phyloP scores from a whole-genome alignment of 2,113 vertebrate genomes.

The Rissa tridactyla region DNA sequence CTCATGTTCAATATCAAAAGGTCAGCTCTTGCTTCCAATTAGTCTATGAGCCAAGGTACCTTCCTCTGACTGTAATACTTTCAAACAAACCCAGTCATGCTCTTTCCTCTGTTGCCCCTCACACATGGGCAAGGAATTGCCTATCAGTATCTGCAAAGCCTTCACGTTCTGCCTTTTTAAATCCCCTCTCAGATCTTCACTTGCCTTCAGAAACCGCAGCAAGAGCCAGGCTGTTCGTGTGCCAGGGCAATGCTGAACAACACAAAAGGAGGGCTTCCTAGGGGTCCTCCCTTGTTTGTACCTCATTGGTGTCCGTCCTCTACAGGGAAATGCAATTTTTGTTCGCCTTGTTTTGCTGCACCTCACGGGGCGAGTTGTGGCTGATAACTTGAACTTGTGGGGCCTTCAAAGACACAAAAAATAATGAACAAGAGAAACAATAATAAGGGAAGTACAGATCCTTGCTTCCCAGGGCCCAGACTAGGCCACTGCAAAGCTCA shows the following conservation, averaged over 20 bases:
- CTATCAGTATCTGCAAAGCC: slow-evolving; percentile 22
- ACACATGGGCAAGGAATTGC: not conserved
- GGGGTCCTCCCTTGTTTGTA: not conserved
- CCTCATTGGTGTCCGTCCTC: not conserved
- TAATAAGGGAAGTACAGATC: not conserved
- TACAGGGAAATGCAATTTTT: not conserved
- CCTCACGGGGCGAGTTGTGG: not conserved
- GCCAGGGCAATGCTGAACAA: not conserved
- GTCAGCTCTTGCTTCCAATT: slow-evolving; percentile 54
- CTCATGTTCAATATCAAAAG: slow-evolving; percentile 54
- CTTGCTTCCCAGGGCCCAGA: not conserved
- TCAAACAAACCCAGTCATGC: slow-evolving; percentile 31
- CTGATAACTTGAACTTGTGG: not conserved
- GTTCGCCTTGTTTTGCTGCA: not conserved
- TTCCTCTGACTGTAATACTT: slow-evolving; percentile 19
- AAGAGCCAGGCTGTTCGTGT: not conserved
- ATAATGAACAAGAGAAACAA: not conserved
- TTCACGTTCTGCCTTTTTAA: not conserved
- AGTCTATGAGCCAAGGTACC: slow-evolving; percentile 20
- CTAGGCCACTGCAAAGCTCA: not conserved
- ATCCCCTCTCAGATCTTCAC: not conserved
- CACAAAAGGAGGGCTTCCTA: not conserved
- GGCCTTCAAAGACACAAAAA: not conserved
- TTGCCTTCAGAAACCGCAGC: not conserved
- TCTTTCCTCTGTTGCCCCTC: slow-evolving; percentile 26